phyloP scores from a whole-genome alignment of 2,888 invertebrate species.

The Drosophila nr. fundita region DNA sequence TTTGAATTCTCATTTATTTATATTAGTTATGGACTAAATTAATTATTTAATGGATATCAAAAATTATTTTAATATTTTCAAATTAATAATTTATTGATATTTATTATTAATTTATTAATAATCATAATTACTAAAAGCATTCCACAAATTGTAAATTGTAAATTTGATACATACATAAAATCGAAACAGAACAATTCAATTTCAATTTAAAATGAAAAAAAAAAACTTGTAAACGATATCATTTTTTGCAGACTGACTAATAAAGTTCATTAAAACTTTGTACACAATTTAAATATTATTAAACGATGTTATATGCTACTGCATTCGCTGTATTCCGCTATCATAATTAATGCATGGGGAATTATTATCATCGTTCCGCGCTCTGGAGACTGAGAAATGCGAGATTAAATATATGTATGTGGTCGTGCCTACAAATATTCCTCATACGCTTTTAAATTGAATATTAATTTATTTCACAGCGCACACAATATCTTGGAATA shows the following conservation, averaged over 20 bases:
- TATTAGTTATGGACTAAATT: not conserved
- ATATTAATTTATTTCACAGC: not conserved
- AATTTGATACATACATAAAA: too few species aligned
- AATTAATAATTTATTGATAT: not conserved
- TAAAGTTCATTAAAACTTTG: not conserved
- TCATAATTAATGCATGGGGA: not conserved
- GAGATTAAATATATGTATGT: too few species aligned
- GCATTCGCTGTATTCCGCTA: not conserved
- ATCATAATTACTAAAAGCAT: not conserved
- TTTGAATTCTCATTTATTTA: not conserved
- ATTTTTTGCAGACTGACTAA: not conserved
- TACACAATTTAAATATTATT: not conserved
- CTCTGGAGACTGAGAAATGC: too few species aligned
- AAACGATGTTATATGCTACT: not conserved
- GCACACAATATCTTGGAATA: not conserved
- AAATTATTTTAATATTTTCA: not conserved
- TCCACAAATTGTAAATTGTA: too few species aligned
- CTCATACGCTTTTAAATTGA: not conserved
- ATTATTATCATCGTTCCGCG: too few species aligned
- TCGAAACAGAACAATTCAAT: not conserved
- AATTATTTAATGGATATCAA: not conserved
- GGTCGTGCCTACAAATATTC: not conserved
- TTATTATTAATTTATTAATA: not conserved
- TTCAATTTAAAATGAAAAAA: not conserved
- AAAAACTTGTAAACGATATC: accelerated